Evolutionary conservation across 1,140 invertebrate species (phyloP), one percentile per base, ranked within the genome.

Genomic region (Aphaenogaster floridana): DNA sequence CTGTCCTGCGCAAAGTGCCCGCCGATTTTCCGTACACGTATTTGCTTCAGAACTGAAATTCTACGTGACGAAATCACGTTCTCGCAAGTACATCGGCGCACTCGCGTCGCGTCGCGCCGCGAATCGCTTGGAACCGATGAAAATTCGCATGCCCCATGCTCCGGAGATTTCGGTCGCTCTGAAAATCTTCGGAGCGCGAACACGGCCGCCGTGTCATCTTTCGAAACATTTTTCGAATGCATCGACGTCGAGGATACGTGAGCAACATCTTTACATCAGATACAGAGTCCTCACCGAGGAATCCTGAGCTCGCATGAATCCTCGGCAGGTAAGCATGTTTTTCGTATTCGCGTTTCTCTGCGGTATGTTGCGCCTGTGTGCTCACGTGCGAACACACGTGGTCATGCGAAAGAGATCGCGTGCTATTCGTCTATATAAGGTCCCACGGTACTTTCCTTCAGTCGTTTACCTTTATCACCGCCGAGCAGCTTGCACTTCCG

Each of bases 401-500:
- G 69, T 50, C 83, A 80, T 74, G 78, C 72, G 50, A 57, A 90
- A 87, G 61, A 84, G 88, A 90, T 90, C 88, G 89, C 89, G 89
- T 90, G 89, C 74, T 57, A 48, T 76, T 90, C 79, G 89, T 63
- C 88, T 72, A 79, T 84, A 80, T 84, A 80, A 90, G 88, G 45
- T 90, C 89, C 45, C 88, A 83, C 85, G 79, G 88, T 90, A 89
- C 88, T 90, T 90, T 89, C 88, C 87, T 69, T 72, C 83, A 81
- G 89, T 86, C 89, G 76, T 90, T 90, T 90, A 90, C 89, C 77
- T 90, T 90, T 84, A 90, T 90, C 89, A 80, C 66, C 79, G 59
- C 54, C 88, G 79, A 90, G 86, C 86, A 90, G 89, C 88, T 87
- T 89, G 89, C 88, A 90, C 89, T 90, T 89, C 86, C 89, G 74